phyloP scores from a whole-genome alignment of 2,888 invertebrate species.

The Orchestes rusci region DNA sequence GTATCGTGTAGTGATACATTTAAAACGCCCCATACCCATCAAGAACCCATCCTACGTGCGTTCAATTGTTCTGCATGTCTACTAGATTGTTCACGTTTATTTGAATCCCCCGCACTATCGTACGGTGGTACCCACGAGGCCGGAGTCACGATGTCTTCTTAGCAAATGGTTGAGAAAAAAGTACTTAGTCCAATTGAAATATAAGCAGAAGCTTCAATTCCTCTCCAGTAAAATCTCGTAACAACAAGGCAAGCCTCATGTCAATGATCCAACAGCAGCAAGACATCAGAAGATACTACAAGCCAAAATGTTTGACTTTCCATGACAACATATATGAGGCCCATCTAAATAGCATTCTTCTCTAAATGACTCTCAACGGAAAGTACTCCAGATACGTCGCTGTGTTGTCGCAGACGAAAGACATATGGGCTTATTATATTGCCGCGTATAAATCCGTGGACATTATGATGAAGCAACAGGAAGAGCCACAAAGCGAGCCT shows the following conservation, averaged over 20 bases:
- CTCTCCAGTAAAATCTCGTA: no score
- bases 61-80: slow-evolving; percentile 27
- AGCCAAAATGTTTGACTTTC: no score
- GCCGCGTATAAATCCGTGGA: slow-evolving; percentile 29
- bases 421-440: slow-evolving; percentile 31
- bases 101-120: slow-evolving; percentile 23
- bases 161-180: no score
- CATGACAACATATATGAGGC: no score
- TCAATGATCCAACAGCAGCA: no score
- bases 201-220: no score
- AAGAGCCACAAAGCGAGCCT: slow-evolving; percentile 22
- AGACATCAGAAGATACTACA: no score
- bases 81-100: slow-evolving; percentile 24
- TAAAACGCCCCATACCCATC: slow-evolving; percentile 30
- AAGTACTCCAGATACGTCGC: slow-evolving; percentile 30
- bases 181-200: no score
- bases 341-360: no score
- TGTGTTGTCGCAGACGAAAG: slow-evolving; percentile 24
- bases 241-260: no score
- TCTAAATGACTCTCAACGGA: no score
- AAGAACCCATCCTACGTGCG: slow-evolving; percentile 25
- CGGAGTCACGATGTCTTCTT: slow-evolving; percentile 1
- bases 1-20: slow-evolving; percentile 29
- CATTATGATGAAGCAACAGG: slow-evolving; percentile 27
- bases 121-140: no score